Evolutionary conservation across 2,888 invertebrate species (phyloP), one percentile per base, ranked within the genome.

Genomic region (Acleris emargana): DNA sequence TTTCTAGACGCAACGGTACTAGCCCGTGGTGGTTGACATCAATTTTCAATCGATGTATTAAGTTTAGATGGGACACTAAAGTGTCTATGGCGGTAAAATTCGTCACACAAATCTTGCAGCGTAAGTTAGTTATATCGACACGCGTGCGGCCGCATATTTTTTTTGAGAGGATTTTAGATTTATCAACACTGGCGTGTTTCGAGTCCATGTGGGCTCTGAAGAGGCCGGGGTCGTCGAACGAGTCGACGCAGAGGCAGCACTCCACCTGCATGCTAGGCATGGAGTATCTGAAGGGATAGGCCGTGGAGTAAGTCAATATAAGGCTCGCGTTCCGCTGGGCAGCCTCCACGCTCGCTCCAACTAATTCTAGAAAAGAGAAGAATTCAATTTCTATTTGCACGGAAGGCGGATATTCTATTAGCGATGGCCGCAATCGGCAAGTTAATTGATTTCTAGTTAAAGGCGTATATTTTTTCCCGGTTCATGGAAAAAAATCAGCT

Each of bases 341-440:
- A 25, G 55, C 66, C 45, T 32, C 42, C 58, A 47, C 17, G 52
- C 60, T 61, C 51, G 11, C 55, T 25, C 51, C 45, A 45, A 42
- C n/a, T 59, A 67, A 52, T 57, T 67, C 62, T 66, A 66, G 66
- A 66, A 66, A 66, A 66, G 58, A 62, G 62, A 62, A 68, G 53
- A 58, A 45, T 67, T 67, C 57, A 67, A 45, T 67, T 64, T 42
- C 64, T 47, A 67, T 60, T 50, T 63, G 58, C 28, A 28, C 38
- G 52, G 20, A n/a, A 32, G 45, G 32, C 28, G n/a, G 6, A 22
- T 18, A 9, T 17, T 43, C 22, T 38, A 13, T 38, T 13, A 13
- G 13, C 38, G 18, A 20, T 38, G 5, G 32, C 16, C 18, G 28
- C 28, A 28, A 28, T 28, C 9, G 28, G 28, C 28, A 32, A 3